Conservation (phyloP, 1,140 invertebrate genomes). For the Monochamus saltuarius region DNA sequence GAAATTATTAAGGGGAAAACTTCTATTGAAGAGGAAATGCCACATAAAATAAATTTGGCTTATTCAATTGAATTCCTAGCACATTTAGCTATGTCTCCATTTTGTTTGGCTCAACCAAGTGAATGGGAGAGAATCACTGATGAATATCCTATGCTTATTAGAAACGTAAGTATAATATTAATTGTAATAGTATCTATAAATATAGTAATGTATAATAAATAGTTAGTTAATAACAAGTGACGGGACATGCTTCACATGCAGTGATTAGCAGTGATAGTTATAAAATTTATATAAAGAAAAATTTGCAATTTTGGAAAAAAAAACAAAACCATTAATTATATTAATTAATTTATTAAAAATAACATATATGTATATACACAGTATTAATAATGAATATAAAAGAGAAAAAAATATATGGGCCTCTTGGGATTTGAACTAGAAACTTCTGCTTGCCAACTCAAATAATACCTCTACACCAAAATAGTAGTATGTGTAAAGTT, state of each 20-base stretch:
- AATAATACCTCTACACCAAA: too few species aligned
- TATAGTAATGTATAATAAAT: too few species aligned
- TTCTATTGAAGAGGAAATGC: constrained; percentile 17
- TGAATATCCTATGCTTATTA: constrained; percentile 56
- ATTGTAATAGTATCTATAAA: background rate
- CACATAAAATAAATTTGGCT: constrained; percentile 20
- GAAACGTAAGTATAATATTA: constrained; percentile 53
- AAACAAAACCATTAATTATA: constrained; percentile 1
- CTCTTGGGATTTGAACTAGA: too few species aligned
- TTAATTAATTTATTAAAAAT: too few species aligned
- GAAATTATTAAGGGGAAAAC: constrained; percentile 42
- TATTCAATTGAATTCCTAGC: constrained; percentile 59
- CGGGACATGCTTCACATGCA: background rate
- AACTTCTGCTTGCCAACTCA: too few species aligned
- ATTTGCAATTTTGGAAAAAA: background rate
- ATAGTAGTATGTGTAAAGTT: too few species aligned
- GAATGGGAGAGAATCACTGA: constrained; percentile 59
- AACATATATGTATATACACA: too few species aligned
- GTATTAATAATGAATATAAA: too few species aligned
- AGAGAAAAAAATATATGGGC: too few species aligned
- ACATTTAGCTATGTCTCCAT: constrained; percentile 57
- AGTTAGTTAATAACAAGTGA: too few species aligned
- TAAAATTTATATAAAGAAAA: background rate
- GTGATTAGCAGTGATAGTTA: background rate
- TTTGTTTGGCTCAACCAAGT: constrained; percentile 54